These are phyloP conservation scores for Alouatta palliata DNA, from an alignment of 2,113 vertebrate genomes.

Conservation along the genomic window DNA sequence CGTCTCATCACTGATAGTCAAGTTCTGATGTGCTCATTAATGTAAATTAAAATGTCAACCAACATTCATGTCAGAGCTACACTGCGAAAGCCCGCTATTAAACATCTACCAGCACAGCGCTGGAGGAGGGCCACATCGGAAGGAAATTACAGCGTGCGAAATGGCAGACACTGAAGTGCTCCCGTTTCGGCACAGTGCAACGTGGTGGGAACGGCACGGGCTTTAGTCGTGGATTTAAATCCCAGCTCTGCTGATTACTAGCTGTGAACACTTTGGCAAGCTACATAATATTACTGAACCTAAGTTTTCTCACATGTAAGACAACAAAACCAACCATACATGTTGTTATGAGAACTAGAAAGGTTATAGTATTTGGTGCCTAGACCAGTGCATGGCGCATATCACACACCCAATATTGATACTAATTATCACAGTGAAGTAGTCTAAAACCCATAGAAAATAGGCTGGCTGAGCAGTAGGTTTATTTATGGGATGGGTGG, in stretches of 20 bases:
- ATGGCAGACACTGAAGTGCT: not conserved
- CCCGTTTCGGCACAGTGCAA: too few relatives aligned
- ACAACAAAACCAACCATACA: not conserved
- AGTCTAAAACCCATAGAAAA: slow-evolving; percentile 10
- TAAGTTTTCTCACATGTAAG: not conserved
- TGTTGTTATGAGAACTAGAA: not conserved
- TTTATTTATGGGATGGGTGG: not conserved
- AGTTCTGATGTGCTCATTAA: not conserved
- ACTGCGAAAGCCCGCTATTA: not conserved
- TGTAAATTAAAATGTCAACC: slow-evolving; percentile 24
- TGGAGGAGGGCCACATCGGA: not conserved
- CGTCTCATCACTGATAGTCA: not conserved
- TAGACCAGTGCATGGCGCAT: not conserved
- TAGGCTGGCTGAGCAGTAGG: not conserved
- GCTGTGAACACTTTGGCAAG: not conserved
- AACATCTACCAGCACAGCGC: not conserved
- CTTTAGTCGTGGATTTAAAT: not conserved
- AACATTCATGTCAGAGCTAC: not conserved
- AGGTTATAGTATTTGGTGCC: not conserved
- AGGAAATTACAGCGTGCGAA: not conserved
- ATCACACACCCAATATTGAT: not conserved
- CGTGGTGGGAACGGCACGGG: too few relatives aligned
- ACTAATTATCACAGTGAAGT: not conserved
- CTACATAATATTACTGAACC: not conserved
- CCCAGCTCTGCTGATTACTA: not conserved